phyloP scores from a whole-genome alignment of 1,140 invertebrate genomes.

The Papilio glaucus region DNA sequence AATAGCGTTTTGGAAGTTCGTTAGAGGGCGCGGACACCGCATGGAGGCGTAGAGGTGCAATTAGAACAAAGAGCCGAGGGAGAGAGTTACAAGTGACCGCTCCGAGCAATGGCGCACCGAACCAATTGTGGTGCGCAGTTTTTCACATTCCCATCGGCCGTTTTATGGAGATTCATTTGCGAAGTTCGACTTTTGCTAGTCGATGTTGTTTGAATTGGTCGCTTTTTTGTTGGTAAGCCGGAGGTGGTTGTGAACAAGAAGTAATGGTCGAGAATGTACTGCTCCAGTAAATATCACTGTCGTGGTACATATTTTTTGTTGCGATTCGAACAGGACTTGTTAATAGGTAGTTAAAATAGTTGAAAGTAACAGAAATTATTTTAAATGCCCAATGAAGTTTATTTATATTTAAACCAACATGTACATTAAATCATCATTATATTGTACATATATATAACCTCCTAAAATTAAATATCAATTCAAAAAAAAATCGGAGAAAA shows the following conservation, averaged over 20 bases:
- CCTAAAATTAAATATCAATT: too few species aligned
- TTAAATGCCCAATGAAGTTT: too few species aligned
- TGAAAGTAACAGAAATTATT: too few species aligned
- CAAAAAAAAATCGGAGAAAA: too few species aligned
- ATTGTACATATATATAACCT: too few species aligned
- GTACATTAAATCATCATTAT: too few species aligned
- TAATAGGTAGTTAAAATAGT: too few species aligned
- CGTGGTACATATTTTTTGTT: background rate
- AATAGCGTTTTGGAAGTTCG: slow-evolving; percentile 59
- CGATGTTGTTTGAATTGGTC: slow-evolving; percentile 6
- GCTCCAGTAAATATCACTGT: background rate
- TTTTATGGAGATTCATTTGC: slow-evolving; percentile 29
- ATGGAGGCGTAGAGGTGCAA: slow-evolving; percentile 69
- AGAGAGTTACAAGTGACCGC: slow-evolving; percentile 58
- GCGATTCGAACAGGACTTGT: background rate
- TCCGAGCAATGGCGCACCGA: slow-evolving; percentile 3
- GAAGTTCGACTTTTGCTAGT: slow-evolving; percentile 16
- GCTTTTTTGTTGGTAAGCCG: slow-evolving; percentile 1
- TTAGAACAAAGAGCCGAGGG: slow-evolving; percentile 66
- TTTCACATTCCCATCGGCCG: slow-evolving; percentile 25
- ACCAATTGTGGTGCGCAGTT: slow-evolving; percentile 30
- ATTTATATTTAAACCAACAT: too few species aligned
- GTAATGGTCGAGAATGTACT: background rate
- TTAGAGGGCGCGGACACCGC: slow-evolving; percentile 56
- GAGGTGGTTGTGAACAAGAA: slow-evolving; percentile 10